Conservation (phyloP, 2,113 vertebrate species). For the Forbesichthys agassizii region DNA sequence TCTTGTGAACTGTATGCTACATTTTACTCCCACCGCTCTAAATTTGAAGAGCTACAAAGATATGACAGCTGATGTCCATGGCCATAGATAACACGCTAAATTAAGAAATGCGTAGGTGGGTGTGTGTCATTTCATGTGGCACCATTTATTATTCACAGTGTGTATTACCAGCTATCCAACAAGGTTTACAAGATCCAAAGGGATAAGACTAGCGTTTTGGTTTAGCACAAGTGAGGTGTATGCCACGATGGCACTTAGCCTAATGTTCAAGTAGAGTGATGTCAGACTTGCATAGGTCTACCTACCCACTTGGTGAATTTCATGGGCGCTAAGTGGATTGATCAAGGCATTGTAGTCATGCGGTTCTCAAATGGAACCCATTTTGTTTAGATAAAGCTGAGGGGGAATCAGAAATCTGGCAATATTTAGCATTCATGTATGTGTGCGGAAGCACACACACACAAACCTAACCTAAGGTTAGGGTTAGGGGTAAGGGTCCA, state of each 20-base stretch:
- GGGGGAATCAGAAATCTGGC: constrained; percentile 5
- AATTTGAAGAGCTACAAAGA: constrained; percentile 26
- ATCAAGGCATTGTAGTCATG: constrained; percentile 61
- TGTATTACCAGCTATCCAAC: constrained; percentile 42
- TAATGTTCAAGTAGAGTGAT: constrained; percentile 70
- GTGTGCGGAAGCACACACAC: too few relatives aligned
- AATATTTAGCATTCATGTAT: not conserved
- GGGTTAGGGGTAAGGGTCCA: too few relatives aligned
- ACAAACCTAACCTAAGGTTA: too few relatives aligned
- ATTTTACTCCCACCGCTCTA: constrained; percentile 32
- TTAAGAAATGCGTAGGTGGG: constrained; percentile 26
- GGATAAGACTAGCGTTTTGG: constrained; percentile 12
- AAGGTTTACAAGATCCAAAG: constrained; percentile 46
- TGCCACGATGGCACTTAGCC: constrained; percentile 68
- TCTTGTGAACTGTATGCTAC: not conserved
- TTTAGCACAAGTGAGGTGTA: constrained; percentile 39
- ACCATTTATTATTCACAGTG: not conserved
- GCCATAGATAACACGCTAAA: constrained; percentile 13
- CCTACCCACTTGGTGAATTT: constrained; percentile 64
- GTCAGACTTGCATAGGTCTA: constrained; percentile 69
- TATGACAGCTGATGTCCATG: constrained; percentile 28
- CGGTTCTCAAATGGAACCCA: constrained; percentile 44
- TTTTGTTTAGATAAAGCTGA: constrained; percentile 16
- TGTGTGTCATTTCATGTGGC: not conserved
- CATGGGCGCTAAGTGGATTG: constrained; percentile 72